Evolutionary conservation across 2,888 invertebrate genomes (phyloP).

Genomic region (Epistrophella euchroma): DNA sequence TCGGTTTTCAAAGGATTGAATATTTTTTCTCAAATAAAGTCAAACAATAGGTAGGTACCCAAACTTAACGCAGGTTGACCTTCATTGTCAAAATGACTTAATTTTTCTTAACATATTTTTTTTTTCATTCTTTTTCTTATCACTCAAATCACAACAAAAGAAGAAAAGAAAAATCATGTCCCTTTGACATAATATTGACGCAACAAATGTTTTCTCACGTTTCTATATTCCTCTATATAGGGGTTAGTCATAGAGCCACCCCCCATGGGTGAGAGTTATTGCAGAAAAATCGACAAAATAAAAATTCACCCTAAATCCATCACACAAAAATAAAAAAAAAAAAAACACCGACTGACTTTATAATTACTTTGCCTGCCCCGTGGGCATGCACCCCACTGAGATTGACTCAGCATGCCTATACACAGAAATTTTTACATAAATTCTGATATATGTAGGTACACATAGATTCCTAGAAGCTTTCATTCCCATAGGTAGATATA

Average conservation of each 20-base stretch:
- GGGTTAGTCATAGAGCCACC: conserved; percentile 29
- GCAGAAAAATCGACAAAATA: conserved; percentile 37
- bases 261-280: conserved; percentile 71
- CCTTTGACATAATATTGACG: conserved; percentile 44
- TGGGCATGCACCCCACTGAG: conserved; percentile 62
- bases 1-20: conserved; percentile 4
- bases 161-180: neutral
- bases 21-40: neutral
- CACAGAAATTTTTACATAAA: conserved; percentile 41
- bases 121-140: neutral
- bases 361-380: conserved; percentile 65
- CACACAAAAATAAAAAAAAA: neutral
- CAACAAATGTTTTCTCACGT: conserved; percentile 73
- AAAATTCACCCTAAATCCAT: conserved; percentile 58
- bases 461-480: conserved; percentile 42
- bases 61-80: conserved; percentile 29
- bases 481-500: conserved; percentile 36
- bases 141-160: conserved; percentile 14
- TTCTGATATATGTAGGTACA: neutral
- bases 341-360: conserved; percentile 65
- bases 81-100: conserved; percentile 20
- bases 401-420: conserved; percentile 57
- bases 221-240: conserved; percentile 11
- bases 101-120: conserved; percentile 15
- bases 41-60: conserved; percentile 9